Evolutionary conservation across 2,113 vertebrate genomes (phyloP).

Genomic region (Aegotheles bennettii): DNA sequence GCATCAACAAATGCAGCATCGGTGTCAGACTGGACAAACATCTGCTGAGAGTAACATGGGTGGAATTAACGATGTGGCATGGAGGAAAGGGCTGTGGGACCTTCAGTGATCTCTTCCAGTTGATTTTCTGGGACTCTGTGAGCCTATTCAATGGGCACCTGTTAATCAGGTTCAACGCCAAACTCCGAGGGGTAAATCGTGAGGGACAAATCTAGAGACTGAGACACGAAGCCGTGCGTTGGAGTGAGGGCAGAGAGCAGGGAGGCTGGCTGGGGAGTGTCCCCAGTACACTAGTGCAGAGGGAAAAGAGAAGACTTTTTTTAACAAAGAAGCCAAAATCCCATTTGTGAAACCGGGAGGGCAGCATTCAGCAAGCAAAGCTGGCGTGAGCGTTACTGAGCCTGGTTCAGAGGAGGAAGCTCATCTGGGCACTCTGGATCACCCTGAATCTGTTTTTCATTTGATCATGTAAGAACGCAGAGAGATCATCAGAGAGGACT

Average conservation of each 20-base stretch:
- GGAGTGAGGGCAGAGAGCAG: background rate
- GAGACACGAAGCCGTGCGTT: background rate
- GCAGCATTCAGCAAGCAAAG: background rate
- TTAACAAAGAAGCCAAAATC: background rate
- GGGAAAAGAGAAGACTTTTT: background rate
- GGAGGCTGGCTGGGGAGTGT: background rate
- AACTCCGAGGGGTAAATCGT: background rate
- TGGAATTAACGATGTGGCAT: background rate
- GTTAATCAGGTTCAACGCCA: background rate
- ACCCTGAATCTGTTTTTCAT: background rate
- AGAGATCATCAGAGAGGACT: background rate
- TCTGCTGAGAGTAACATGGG: background rate
- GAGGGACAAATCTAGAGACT: background rate
- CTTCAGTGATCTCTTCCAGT: background rate
- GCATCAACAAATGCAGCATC: background rate
- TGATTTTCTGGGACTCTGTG: background rate
- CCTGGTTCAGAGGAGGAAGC: background rate
- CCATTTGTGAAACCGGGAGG: background rate
- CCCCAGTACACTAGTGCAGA: background rate
- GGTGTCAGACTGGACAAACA: background rate
- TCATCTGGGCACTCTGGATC: background rate
- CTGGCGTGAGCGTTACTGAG: background rate
- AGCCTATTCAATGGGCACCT: background rate
- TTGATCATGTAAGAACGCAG: background rate
- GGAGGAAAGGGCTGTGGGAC: background rate